Evolutionary conservation across 2,113 vertebrate genomes (phyloP), one percentile per base, ranked within the genome.

Genomic region (Rhipidura dahli): DNA sequence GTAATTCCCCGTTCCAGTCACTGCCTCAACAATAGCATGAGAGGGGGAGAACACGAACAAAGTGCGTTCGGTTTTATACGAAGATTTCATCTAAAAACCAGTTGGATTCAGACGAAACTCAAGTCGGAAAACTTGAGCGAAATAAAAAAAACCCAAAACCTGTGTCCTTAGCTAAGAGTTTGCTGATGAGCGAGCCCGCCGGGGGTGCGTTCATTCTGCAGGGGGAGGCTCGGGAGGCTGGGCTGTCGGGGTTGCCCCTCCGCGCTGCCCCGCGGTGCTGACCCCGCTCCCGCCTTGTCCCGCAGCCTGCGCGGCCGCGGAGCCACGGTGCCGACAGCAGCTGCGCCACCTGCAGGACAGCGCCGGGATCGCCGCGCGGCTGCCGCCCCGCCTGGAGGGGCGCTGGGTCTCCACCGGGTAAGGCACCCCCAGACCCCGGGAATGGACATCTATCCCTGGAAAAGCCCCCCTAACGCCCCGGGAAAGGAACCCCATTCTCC

Each of bases 371-470:
- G 98, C 98, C 44, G 97, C 98, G 10, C 95, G 98, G 51, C 87
- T 98, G 57, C 98, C 98, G 13, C 98, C 98, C 15, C 98, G 95
- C 59, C 97, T 99, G 68, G 98, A 99, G 8, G 98, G 99, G 8
- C 98, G 97, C 15, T 99, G 99, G 99, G 98, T 99, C 91, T 99
- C 99, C 85, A 99, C 98, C 9, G 98, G 99, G 99, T 98, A 97
- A 97, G 95, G 87, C 26, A 20, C 13, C 16, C 44, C 31, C 21
- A 2, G 3, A 8, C 5, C 13, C 1, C 2, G 1, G 47, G 33
- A 63, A 28, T 12, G 60, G 27, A 30, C 60, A 40, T 63, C 39
- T 39, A 15, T 21, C 60, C 39, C 39, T 22, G 61, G 28, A 2
- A 44, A 39, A 1, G 3, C 3, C 9, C 7, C 18, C 28, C 14